Base-by-base conservation (phyloP, 2,113 vertebrate species). In the Mus spicilegus region DNA sequence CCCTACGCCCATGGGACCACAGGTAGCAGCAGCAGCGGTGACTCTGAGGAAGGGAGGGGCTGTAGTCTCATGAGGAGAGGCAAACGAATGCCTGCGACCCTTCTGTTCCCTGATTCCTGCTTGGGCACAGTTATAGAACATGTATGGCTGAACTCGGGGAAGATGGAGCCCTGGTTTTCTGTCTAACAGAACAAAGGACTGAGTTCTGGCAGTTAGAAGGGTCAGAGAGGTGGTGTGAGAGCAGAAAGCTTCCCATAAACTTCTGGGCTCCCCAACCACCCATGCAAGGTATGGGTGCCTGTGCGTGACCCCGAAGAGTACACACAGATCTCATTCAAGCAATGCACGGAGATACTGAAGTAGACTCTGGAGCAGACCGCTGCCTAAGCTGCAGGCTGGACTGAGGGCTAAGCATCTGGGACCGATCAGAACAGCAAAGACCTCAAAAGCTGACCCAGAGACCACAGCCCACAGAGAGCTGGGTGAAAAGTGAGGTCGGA, bases 401-500 rank as follows among this genome's bases (percentile, higher is more conserved):
- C 76, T 12, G 8, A 51, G 26, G 33, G 14, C 10, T 5, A 20
- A 72, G 89, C 69, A 76, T n/a, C 58, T 61, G 76, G 65, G 75
- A 94, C 9, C 20, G 9, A 65, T 85, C 65, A 76, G 82, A 84
- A n/a, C 0, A 72, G 58, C n/a, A 75, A 70, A 42, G 58, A 58
- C 10, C 28, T 84, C 63, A 56, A 94, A 90, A 90, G n/a, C 49
- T 30, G 82, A 84, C 61, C n/a, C 22, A 56, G 54, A 88, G 58
- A 89, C 82, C 87, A 54, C 69, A 89, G 56, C 20, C 67, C 61
- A 33, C 58, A 91, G 76, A 81, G 94, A 81, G 58, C 49, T n/a
- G 87, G 28, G 30, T 95, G n/a, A 70, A 90, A 94, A 70, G 24
- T n/a, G 51, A 78, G 70, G 69, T 42, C 6, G 17, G 81, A 87